Conservation (phyloP, 2,888 invertebrate genomes). For the Andrena flavipes region DNA sequence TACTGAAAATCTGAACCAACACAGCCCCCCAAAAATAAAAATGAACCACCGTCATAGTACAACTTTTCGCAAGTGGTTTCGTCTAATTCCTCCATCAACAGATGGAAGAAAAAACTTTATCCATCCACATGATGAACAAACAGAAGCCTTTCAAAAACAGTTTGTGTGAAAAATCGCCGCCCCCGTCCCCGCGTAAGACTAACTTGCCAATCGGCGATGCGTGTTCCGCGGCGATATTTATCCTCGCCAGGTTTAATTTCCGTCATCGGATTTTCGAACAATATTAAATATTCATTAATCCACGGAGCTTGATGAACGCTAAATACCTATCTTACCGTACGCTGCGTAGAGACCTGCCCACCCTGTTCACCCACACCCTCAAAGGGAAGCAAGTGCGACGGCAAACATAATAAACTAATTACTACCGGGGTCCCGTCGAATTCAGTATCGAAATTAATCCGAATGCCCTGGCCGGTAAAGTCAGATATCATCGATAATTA, state of each 20-base stretch:
- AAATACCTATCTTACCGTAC: slow-evolving; percentile 40
- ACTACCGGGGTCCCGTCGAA: slow-evolving; percentile 32
- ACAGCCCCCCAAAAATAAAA: too few species aligned
- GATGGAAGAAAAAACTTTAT: too few species aligned
- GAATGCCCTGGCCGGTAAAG: slow-evolving; percentile 49
- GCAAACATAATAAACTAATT: slow-evolving; percentile 62
- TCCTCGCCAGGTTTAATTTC: slow-evolving; percentile 7
- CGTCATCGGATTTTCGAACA: slow-evolving; percentile 18
- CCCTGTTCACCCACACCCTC: neutral
- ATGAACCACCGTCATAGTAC: too few species aligned
- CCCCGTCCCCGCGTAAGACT: neutral
- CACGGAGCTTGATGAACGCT: slow-evolving; percentile 36
- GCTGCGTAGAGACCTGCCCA: neutral
- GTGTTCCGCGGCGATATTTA: neutral
- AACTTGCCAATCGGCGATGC: neutral
- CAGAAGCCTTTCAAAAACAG: neutral
- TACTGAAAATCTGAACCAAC: too few species aligned
- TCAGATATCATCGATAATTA: slow-evolving; percentile 67
- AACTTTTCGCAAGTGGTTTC: too few species aligned
- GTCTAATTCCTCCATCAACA: too few species aligned
- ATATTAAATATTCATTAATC: slow-evolving; percentile 42
- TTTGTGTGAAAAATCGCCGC: too few species aligned
- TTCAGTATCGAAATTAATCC: slow-evolving; percentile 65
- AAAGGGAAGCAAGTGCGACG: slow-evolving; percentile 36
- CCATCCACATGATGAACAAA: too few species aligned